These are phyloP conservation scores for Drosophila bocki DNA, from an alignment of 1,140 invertebrate species.

Conservation along the genomic window DNA sequence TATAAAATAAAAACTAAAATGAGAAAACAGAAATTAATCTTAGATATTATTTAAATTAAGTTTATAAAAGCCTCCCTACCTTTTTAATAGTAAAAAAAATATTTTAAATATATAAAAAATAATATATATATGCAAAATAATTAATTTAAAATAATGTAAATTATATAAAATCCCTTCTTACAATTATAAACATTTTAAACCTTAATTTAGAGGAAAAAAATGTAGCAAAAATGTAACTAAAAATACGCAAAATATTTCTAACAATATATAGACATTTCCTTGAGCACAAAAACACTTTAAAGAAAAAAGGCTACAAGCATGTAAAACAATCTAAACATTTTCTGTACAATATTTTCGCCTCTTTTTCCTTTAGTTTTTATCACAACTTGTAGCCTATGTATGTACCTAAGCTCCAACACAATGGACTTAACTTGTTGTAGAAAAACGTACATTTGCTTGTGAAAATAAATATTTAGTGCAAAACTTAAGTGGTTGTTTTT, in stretches of 20 bases:
- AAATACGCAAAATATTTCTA: neutral
- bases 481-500: slow-evolving; percentile 4
- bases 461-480: slow-evolving; percentile 8
- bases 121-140: too few relatives aligned
- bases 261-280: neutral
- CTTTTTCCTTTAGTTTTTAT: neutral
- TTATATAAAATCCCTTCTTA: too few relatives aligned
- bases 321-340: slow-evolving; percentile 11
- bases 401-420: neutral
- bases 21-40: too few relatives aligned
- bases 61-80: too few relatives aligned
- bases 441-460: neutral
- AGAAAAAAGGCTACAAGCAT: neutral
- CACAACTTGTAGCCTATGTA: neutral
- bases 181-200: too few relatives aligned
- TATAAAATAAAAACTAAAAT: too few relatives aligned
- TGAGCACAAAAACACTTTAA: slow-evolving; percentile 1
- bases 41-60: too few relatives aligned
- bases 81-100: too few relatives aligned
- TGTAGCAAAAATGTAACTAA: neutral
- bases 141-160: too few relatives aligned
- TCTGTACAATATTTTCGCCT: neutral
- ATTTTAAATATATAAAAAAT: too few relatives aligned
- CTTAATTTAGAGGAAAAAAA: neutral
- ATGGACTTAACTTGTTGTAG: slow-evolving; percentile 14